Base-by-base conservation (phyloP, 2,113 vertebrate species). In the Trochalopteron elliotii region DNA sequence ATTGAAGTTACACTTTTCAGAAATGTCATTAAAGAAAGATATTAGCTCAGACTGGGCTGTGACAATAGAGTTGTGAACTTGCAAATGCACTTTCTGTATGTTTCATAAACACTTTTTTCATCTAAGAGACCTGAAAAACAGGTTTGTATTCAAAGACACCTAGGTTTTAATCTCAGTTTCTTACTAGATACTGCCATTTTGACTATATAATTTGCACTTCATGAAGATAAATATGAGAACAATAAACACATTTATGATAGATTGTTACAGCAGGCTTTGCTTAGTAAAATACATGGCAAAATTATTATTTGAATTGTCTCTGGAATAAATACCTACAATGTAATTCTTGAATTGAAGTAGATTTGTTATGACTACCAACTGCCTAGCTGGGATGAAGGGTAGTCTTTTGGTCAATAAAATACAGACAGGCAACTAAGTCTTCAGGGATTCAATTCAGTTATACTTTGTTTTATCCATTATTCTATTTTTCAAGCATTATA, bases 21-120 rank as follows among this genome's bases (percentile, higher is more conserved):
- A 63, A 95, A 87, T 35, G 40, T 56, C 91, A 96, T 77, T 96
- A 90, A 92, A 93, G 70, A 56, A n/a, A 94, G 53, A 39, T 61
- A 65, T 37, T 57, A 75, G 63, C 30, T 91, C 71, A 61, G 65
- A 45, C 25, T 63, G 74, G 4, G 14, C 49, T 81, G 42, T 50
- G 53, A 25, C 56, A 72, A 35, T 5, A 67, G 12, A 59, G 15
- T 15, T 94, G 30, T 42, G 39, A 90, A 52, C 39, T 52, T 90
- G 49, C 31, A 92, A 76, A 47, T 23, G 33, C 49, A 79, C 12
- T 69, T 61, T 64, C 57, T 90, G 10, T 56, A 27, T 52, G 49
- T 37, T 90, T 87, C 63, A 69, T 30, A 87, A 75, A 79, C 44
- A 65, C 11, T 23, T n/a, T 88, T 83, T 69, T 68, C 16, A 52